Conservation (phyloP, 2,113 vertebrate species). For the Amazona vittata region DNA sequence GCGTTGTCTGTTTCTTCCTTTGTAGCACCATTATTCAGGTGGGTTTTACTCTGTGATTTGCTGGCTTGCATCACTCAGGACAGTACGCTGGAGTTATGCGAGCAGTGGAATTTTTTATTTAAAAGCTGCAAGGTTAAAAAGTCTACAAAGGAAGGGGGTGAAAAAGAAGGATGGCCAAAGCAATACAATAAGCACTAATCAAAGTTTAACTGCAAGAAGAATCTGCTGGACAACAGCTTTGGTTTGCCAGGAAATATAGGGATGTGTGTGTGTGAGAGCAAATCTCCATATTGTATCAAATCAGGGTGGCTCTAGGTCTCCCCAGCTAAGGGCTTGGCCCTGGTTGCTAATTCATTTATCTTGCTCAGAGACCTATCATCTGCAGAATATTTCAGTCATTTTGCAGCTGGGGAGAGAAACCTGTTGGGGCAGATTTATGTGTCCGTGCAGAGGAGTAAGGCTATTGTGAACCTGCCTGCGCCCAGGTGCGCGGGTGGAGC, state of each 20-base stretch:
- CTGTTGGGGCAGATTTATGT: slow-evolving; percentile 23
- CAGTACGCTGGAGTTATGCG: background rate
- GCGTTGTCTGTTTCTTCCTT: slow-evolving; percentile 16
- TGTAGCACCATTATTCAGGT: background rate
- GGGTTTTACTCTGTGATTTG: background rate
- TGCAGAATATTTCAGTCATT: slow-evolving; percentile 15
- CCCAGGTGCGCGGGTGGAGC: slow-evolving; percentile 41
- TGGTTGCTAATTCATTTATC: slow-evolving; percentile 5
- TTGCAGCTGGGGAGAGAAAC: slow-evolving; percentile 24
- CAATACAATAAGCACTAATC: background rate
- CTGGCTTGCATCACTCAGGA: background rate
- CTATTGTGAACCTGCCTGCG: background rate
- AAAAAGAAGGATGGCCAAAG: background rate
- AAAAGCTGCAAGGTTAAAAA: background rate
- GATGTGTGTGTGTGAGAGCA: background rate
- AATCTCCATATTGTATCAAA: background rate
- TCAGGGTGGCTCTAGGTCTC: background rate
- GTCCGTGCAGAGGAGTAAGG: background rate
- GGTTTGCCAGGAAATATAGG: background rate
- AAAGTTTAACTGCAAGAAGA: background rate
- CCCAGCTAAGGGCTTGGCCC: background rate
- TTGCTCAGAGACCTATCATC: slow-evolving; percentile 33
- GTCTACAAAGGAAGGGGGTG: background rate
- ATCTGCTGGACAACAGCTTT: background rate
- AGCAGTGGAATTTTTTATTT: background rate